Evolutionary conservation across 2,888 invertebrate genomes (phyloP), one percentile per base, ranked within the genome.

Genomic region (Drosophila neotestacea): DNA sequence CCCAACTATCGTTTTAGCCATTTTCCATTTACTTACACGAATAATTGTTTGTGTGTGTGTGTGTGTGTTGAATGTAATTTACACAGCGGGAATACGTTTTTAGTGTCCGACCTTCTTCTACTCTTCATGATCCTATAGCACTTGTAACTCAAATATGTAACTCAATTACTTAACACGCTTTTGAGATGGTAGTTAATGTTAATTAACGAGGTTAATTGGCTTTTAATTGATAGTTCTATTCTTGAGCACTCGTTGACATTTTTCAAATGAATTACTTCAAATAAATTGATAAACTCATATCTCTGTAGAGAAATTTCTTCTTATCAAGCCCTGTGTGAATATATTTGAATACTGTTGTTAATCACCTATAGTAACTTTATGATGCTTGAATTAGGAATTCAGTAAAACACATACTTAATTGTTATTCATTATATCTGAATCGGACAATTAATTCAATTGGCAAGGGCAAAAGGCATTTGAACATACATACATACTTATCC

Each of bases 51-150:
- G 32, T 6, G 32, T 32, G 32, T 13, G 41, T 32, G 28, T 46
- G 51, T 50, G 39, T 54, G 54, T 65, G 73, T 51, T 64, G 27
- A 60, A 63, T 69, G 61, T 63, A 66, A 73, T 72, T 69, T 61
- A 56, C 58, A 75, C 51, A 56, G 41, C 46, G 46, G 51, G 52
- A 59, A 62, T 55, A 44, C 50, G 50, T 55, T 73, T 58, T 54
- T 61, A 61, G 10, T 30, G 9, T 28, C 47, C 32, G 16, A 22
- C 7, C 6, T 38, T 38, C 38, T 44, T 55, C 22, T n/a, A 30
- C 44, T 27, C 4, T 47, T 52, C 22, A 6, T 50, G 50, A 36
- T 48, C 34, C 34, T 10, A 46, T 30, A 28, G 6, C 7, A 32
- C 32, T 51, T 36, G 41, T 27, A 39, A 22, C 22, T 44, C 46